These are phyloP conservation scores for Sylvia borin DNA, from an alignment of 2,797 vertebrate genomes.

Conservation along the genomic window DNA sequence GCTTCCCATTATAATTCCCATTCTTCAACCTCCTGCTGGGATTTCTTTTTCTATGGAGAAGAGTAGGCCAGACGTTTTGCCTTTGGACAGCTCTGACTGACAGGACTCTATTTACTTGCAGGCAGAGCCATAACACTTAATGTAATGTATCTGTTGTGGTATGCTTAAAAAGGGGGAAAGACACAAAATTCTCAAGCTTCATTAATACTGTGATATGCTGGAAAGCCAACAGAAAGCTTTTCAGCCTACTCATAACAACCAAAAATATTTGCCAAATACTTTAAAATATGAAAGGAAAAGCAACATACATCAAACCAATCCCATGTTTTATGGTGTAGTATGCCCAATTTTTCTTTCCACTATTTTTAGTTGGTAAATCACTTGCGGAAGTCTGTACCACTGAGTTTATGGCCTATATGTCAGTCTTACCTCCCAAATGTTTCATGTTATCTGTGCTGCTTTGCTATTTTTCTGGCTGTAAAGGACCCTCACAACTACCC, in stretches of 20 bases:
- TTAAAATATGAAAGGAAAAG: neutral
- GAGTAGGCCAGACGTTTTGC: neutral
- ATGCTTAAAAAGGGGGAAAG: neutral
- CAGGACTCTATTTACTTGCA: neutral
- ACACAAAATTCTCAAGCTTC: neutral
- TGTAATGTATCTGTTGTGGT: neutral
- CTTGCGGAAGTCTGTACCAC: neutral
- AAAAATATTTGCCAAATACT: constrained; percentile 5
- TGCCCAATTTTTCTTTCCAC: neutral
- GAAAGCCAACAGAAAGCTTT: constrained; percentile 2
- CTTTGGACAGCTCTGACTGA: neutral
- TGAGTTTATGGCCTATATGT: neutral
- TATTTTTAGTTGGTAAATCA: neutral
- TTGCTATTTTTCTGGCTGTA: neutral
- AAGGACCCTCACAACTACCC: neutral
- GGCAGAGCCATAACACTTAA: neutral
- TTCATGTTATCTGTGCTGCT: neutral
- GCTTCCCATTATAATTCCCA: neutral
- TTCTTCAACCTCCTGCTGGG: neutral
- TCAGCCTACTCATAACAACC: neutral
- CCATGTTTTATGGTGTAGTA: neutral
- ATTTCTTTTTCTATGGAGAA: neutral
- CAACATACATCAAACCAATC: neutral
- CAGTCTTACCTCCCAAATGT: neutral
- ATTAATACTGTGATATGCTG: neutral